phyloP scores from a whole-genome alignment of 2,797 vertebrate genomes.

The Pseudochirops cupreus region DNA sequence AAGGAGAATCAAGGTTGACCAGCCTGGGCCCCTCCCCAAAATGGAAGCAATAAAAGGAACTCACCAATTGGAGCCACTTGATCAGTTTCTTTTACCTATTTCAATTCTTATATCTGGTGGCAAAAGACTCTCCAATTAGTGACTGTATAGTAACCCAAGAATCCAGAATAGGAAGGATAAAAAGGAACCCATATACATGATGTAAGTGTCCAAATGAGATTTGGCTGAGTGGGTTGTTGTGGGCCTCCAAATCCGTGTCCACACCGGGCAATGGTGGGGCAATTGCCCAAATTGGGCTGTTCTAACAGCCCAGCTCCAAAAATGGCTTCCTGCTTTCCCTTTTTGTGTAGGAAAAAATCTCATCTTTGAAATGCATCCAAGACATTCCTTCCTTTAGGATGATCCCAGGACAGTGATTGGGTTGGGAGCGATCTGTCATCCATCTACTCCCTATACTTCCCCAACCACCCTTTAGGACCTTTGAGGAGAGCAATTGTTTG shows the following conservation, averaged over 20 bases:
- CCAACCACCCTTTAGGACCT: not conserved
- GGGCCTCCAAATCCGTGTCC: not conserved
- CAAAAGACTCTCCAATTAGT: not conserved
- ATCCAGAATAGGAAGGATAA: not conserved
- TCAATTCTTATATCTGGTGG: not conserved
- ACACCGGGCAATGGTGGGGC: not conserved
- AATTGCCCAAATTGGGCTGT: not conserved
- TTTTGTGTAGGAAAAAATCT: not conserved
- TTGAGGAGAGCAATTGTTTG: not conserved
- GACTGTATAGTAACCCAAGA: not conserved
- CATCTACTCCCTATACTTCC: not conserved
- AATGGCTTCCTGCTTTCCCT: not conserved
- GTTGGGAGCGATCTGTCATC: not conserved
- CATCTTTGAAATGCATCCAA: not conserved
- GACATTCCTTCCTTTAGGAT: not conserved
- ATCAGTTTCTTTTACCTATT: not conserved
- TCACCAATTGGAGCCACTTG: not conserved
- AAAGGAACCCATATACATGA: not conserved
- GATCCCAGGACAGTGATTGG: not conserved
- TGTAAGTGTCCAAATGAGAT: not conserved
- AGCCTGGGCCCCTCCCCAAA: not conserved
- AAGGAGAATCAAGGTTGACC: not conserved
- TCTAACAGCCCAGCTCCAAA: not conserved
- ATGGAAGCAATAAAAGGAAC: not conserved
- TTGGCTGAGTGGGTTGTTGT: too few species aligned